Evolutionary conservation across 2,888 invertebrate species (phyloP).

Genomic region (Drosophila meridiana): DNA sequence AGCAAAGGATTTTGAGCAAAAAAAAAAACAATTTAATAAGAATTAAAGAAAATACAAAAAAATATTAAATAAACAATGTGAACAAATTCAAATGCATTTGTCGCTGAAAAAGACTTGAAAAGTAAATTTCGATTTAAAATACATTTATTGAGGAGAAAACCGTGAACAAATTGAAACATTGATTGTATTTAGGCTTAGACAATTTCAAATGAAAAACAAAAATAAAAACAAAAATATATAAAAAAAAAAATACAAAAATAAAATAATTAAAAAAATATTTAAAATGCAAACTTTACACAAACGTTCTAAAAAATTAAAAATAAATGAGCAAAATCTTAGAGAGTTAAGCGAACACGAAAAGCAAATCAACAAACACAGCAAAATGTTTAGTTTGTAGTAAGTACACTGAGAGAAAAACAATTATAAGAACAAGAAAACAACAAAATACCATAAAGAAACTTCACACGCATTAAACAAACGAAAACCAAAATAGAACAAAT

Average conservation of each 20-base stretch:
- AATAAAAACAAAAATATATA: conserved; percentile 24
- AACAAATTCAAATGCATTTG: conserved; percentile 81
- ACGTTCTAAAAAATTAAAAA: conserved; percentile 46
- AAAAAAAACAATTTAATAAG: conserved; percentile 58
- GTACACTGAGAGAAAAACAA: conserved; percentile 64
- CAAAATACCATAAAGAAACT: conserved; percentile 51
- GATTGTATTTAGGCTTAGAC: conserved; percentile 79
- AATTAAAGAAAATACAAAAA: conserved; percentile 24
- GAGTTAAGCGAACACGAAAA: conserved; percentile 61
- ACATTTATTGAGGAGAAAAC: conserved; percentile 65
- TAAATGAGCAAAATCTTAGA: conserved; percentile 59
- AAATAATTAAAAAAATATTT: conserved; percentile 31
- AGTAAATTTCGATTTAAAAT: conserved; percentile 76
- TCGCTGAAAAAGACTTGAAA: conserved; percentile 80
- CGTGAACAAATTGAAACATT: conserved; percentile 67
- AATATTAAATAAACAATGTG: conserved; percentile 61
- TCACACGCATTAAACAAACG: conserved; percentile 41
- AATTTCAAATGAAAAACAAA: conserved; percentile 61
- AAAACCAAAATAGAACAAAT: conserved; percentile 65
- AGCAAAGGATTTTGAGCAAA: conserved; percentile 75
- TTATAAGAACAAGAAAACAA: conserved; percentile 20
- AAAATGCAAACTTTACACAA: conserved; percentile 64
- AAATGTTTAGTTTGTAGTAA: conserved; percentile 73
- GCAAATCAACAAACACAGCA: conserved; percentile 53
- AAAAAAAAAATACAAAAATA: conserved; percentile 16